Base-by-base conservation (phyloP, 1,140 invertebrate genomes). In the Lucilia cuprina region DNA sequence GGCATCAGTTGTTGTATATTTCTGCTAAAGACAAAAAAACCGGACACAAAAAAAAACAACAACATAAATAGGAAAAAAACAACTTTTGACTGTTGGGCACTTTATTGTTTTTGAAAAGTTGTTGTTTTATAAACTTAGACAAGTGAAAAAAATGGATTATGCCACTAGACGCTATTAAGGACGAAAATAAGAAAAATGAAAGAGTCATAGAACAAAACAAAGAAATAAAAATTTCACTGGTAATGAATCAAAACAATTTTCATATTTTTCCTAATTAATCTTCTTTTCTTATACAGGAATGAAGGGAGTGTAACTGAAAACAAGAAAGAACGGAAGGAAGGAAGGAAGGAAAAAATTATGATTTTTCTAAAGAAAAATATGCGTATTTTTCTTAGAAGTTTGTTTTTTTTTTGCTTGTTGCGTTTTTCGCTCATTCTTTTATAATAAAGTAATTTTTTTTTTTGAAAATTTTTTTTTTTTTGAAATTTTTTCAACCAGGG, bases 251-350 rank as follows among this genome's bases (percentile, higher is more conserved):
- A 86, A 86, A 86, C 87, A 85, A 84, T 84, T 87, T 85, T 87
- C 87, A 87, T 87, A 88, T 87, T 87, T 88, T 87, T 87, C 86
- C 83, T 88, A 88, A 88, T 88, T 88, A 88, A 88, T 88, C 87
- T 88, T 88, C 85, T 87, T n/a, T 87, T 80, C 75, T 80, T 80
- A 21, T 21, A 21, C 8, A 34, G 74, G 55, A 60, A 60, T 60
- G 14, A 60, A 60, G 55, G 25, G 25, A 17, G 14, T 17, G 55
- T n/a, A n/a, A 25, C n/a, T 21, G 65, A 25, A 70, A 21, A 70
- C 25, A 30, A 30, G 25, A 30, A 30, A n/a, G n/a, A 70, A 3
- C 35, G n/a, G n/a, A n/a, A 41, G 5, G 55, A 60, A 10, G 55
- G 55, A 60, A 60, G 50, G 65, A 70, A 70, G n/a, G 65, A 70